Base-by-base conservation (phyloP, 2,888 invertebrate species). In the Lycaena phlaeas region DNA sequence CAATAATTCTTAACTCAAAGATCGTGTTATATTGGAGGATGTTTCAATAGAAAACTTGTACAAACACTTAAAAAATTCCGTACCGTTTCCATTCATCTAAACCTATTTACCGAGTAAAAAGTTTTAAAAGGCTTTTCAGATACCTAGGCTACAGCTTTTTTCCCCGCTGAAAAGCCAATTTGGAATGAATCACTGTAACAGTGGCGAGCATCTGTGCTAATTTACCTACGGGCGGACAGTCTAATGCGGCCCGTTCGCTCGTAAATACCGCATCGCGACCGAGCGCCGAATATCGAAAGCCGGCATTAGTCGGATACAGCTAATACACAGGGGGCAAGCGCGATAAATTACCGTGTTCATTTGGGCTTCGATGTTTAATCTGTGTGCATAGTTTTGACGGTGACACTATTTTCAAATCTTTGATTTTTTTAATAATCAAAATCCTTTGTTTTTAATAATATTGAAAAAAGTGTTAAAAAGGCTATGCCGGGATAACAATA, bases 141-240 rank as follows among this genome's bases (percentile, higher is more conserved):
- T 70, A 73, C 57, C 66, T 22, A 22, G 22, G 63, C 51, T 46
- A 61, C 45, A 50, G 50, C 58, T 62, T 70, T 76, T 81, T 82
- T 78, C 73, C 65, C 61, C 70, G 70, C 73, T 79, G 79, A 77
- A 82, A 79, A 82, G 79, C 82, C 82, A 84, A 84, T 84, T 84
- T 81, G 75, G 70, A 84, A 84, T 84, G 82, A 84, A 84, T 84
- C 84, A 84, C 77, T 68, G 81, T 73, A 76, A 78, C 79, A 72
- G 77, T 71, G 69, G 77, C 73, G 66, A 81, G 75, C 84, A 84
- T 84, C 82, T 84, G 84, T 77, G 84, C 84, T 84, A 84, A 84
- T 84, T 84, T 84, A 84, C 84, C 84, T 82, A 82, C 79, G 76
- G 69, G 73, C 65, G 77, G 82, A 82, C 84, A 84, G 79, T 78